Conservation (phyloP, 23 tunicate species). For the Trididemnum miniatum region DNA sequence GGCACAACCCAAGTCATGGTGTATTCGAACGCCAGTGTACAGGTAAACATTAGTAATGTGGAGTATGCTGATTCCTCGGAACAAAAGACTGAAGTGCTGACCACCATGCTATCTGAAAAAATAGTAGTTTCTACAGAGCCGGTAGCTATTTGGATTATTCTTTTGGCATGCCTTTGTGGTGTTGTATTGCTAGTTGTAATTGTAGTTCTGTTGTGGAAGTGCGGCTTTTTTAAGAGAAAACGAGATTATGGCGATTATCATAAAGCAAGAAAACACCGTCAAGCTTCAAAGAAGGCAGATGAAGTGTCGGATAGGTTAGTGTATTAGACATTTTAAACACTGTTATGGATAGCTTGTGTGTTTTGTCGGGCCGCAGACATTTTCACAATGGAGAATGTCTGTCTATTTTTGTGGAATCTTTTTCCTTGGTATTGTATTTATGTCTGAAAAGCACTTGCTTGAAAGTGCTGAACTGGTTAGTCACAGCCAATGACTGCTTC, state of each 20-base stretch:
- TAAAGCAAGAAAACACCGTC: slow-evolving; percentile 90
- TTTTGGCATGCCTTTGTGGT: slow-evolving; percentile 70
- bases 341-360: background rate
- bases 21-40: slow-evolving; percentile 42
- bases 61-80: slow-evolving; percentile 48
- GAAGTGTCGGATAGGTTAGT: slow-evolving; percentile 43
- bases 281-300: slow-evolving; percentile 83
- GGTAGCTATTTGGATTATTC: slow-evolving; percentile 62
- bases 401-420: too few species aligned
- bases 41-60: slow-evolving; percentile 35
- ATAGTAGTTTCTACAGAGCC: slow-evolving; percentile 28
- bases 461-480: too few species aligned
- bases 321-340: slow-evolving; percentile 39
- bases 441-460: too few species aligned
- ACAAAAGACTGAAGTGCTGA: slow-evolving; percentile 17
- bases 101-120: slow-evolving; percentile 57
- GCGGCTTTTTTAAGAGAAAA: slow-evolving; percentile 91
- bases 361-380: too few species aligned
- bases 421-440: too few species aligned
- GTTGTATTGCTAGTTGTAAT: slow-evolving; percentile 71
- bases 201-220: slow-evolving; percentile 78
- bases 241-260: slow-evolving; percentile 83
- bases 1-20: slow-evolving; percentile 50
- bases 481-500: too few species aligned
- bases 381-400: too few species aligned